These are phyloP conservation scores for Limosa lapponica DNA, from an alignment of 2,797 vertebrate species.

Conservation along the genomic window DNA sequence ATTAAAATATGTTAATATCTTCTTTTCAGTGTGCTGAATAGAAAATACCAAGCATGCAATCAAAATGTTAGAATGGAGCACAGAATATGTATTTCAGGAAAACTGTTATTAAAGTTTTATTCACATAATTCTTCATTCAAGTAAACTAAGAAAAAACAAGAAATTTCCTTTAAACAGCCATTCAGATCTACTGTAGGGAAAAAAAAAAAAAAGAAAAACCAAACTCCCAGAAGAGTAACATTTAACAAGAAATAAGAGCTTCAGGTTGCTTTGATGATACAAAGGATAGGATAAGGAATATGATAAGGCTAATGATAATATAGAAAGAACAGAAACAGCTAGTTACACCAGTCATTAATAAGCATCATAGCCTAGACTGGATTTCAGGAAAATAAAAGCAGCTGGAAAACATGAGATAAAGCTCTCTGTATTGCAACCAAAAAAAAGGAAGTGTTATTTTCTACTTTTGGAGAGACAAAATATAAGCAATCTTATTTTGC, in stretches of 20 bases:
- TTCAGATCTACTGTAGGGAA: background rate
- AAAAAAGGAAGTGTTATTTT: background rate
- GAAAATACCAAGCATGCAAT: background rate
- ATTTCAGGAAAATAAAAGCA: background rate
- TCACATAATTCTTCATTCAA: background rate
- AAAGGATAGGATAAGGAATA: background rate
- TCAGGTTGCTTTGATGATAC: background rate
- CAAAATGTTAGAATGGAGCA: background rate
- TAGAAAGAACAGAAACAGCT: background rate
- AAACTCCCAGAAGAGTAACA: background rate
- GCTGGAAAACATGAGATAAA: background rate
- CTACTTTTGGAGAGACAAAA: conserved; percentile 7
- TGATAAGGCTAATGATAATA: background rate
- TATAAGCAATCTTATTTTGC: background rate
- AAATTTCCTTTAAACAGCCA: conserved; percentile 12
- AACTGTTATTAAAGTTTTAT: background rate
- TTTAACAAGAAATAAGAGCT: background rate
- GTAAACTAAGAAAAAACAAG: background rate
- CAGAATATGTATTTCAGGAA: background rate
- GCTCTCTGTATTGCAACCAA: background rate
- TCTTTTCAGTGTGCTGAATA: background rate
- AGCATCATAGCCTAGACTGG: background rate
- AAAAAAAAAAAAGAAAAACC: background rate
- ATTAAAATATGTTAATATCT: background rate
- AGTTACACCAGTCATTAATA: background rate